Base-by-base conservation (phyloP, 2,797 vertebrate genomes). In the Lacerta bilineata region DNA sequence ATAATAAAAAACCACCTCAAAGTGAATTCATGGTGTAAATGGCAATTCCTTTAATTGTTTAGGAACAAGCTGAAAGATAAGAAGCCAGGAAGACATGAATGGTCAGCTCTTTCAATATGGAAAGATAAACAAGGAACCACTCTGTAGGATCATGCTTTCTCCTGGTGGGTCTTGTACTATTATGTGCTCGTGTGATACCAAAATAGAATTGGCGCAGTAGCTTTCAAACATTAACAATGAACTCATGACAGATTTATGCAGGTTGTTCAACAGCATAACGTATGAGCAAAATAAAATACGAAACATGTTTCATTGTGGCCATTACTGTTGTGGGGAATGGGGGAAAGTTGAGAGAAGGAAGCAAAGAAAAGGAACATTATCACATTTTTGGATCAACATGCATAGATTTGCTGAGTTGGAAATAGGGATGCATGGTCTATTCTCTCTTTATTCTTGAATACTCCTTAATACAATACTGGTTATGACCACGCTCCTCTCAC, bases 21-120 rank as follows among this genome's bases (percentile, higher is more conserved):
- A 69, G 36, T 39, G 17, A 74, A 55, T 29, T 89, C n/a, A 74
- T 23, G 41, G 23, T 55, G n/a, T 74, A 66, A 80, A 64, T 33
- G 23, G 50, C 69, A 75, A 66, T 81, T 80, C 77, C 83, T 85
- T 80, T 81, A 36, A 85, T 80, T 80, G 55, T 89, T 89, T 81
- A 39, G 46, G n/a, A 68, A 81, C 69, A 50, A 75, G 33, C 4
- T 89, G n/a, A 80, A 85, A 55, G 83, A 75, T 81, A 81, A 84
- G 27, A 71, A 71, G 10, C 9, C 6, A 20, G 84, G 23, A 41
- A 85, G 9, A 36, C 25, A 25, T 81, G 33, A 89, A 68, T 68
- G 33, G 59, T 75, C 27, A 55, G 23, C 66, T 76, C 59, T 39
- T 27, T 55, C 27, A 50, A 1, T 74, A n/a, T 79, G 55, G n/a